Conservation (phyloP, 2,888 invertebrate species). For the Athalia circularis region DNA sequence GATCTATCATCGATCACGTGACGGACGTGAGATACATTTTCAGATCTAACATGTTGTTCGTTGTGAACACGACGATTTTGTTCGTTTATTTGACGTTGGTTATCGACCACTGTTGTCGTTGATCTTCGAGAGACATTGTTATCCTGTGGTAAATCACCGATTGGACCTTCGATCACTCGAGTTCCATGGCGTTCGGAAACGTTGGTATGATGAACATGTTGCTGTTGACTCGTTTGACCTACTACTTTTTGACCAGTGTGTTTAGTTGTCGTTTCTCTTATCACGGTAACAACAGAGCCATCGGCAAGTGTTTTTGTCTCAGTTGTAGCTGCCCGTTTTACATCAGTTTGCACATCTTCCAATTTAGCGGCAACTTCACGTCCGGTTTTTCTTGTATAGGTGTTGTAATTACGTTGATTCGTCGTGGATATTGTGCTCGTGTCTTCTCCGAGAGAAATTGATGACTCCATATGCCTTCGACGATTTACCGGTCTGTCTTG, state of each 20-base stretch:
- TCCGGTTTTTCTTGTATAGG: conserved; percentile 71
- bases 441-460: conserved; percentile 79
- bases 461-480: conserved; percentile 81
- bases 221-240: conserved; percentile 62
- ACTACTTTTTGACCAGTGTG: conserved; percentile 61
- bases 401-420: conserved; percentile 78
- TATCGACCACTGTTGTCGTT: conserved; percentile 46
- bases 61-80: conserved; percentile 47
- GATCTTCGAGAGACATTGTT: conserved; percentile 27
- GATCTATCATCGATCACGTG: conserved; percentile 55
- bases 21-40: conserved; percentile 50
- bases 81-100: conserved; percentile 54
- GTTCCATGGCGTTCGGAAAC: conserved; percentile 33
- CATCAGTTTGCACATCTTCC: conserved; percentile 49
- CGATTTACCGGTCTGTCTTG: conserved; percentile 77
- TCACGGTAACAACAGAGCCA: conserved; percentile 76
- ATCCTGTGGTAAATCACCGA: conserved; percentile 24
- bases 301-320: conserved; percentile 75
- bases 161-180: conserved; percentile 30
- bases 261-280: conserved; percentile 74
- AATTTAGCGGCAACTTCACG: conserved; percentile 63
- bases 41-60: conserved; percentile 52
- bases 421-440: conserved; percentile 76
- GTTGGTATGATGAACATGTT: conserved; percentile 48
- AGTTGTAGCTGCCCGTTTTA: conserved; percentile 53